These are phyloP conservation scores for Pseudomugil gertrudae DNA, from an alignment of 2,797 vertebrate species.

Conservation along the genomic window DNA sequence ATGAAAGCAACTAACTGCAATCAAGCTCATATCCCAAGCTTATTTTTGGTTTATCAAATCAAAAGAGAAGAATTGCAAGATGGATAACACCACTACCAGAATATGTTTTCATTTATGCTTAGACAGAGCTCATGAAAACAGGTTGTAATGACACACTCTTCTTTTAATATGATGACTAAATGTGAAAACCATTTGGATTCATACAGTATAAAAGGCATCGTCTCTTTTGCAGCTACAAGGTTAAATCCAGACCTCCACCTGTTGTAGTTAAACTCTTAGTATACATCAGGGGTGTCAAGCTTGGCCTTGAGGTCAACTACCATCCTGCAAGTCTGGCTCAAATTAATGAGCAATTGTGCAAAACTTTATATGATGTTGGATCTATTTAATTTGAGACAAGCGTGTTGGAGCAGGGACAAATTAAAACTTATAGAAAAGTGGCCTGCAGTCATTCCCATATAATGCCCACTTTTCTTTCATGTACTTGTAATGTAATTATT, in stretches of 20 bases:
- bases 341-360: no score
- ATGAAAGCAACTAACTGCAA: neutral
- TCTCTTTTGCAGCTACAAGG: neutral
- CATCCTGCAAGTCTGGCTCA: no score
- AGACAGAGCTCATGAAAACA: no score
- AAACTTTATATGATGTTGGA: no score
- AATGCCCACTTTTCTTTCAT: neutral
- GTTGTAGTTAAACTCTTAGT: neutral
- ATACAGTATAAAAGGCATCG: neutral
- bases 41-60: neutral
- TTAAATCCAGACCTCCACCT: neutral
- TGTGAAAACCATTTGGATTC: neutral
- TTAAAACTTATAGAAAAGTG: no score
- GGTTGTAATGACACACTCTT: no score
- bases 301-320: no score
- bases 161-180: neutral
- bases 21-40: neutral
- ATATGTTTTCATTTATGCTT: no score
- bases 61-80: neutral
- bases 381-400: no score
- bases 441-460: neutral
- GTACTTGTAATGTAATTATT: neutral
- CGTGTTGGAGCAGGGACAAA: no score
- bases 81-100: no score
- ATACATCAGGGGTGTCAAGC: no score